Conservation (phyloP, 2,888 invertebrate genomes). For the Coecobrya sp. region DNA sequence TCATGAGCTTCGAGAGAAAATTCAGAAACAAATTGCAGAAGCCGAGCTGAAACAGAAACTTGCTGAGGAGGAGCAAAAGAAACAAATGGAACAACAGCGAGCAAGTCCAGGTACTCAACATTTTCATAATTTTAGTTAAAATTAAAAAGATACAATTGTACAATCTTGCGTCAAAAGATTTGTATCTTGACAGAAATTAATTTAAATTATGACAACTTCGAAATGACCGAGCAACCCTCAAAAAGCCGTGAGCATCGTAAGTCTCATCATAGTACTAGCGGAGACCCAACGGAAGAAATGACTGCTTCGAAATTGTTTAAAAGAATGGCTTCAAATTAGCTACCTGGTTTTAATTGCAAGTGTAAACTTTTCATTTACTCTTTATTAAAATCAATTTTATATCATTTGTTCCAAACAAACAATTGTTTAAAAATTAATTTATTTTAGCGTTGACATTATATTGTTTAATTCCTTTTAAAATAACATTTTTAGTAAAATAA, state of each 20-base stretch:
- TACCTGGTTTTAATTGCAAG: background rate
- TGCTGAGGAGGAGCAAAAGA: conserved; percentile 61
- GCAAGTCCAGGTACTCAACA: conserved; percentile 54
- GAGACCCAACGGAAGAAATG: conserved; percentile 55
- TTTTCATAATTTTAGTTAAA: background rate
- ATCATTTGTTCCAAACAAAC: background rate
- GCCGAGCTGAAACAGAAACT: conserved; percentile 57
- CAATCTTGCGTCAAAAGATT: background rate
- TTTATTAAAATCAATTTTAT: too few species aligned
- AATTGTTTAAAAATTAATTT: too few species aligned
- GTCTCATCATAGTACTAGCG: background rate
- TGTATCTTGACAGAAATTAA: conserved; percentile 30
- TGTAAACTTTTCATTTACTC: background rate
- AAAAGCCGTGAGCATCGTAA: conserved; percentile 76
- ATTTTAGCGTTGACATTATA: too few species aligned
- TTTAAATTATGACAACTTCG: conserved; percentile 64
- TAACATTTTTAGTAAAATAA: too few species aligned
- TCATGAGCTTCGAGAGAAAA: conserved; percentile 94
- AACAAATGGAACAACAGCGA: conserved; percentile 16
- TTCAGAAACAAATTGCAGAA: conserved; percentile 80
- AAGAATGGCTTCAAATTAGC: conserved; percentile 41
- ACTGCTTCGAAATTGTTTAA: conserved; percentile 81
- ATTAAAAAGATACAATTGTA: background rate
- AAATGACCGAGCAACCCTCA: conserved; percentile 65
- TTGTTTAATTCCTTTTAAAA: too few species aligned